Percentiles rank a stretch among this genome's conserved stretches.
phyloP scores from a whole-genome alignment of 2,888 invertebrate species.

The Synergus gifuensis region DNA sequence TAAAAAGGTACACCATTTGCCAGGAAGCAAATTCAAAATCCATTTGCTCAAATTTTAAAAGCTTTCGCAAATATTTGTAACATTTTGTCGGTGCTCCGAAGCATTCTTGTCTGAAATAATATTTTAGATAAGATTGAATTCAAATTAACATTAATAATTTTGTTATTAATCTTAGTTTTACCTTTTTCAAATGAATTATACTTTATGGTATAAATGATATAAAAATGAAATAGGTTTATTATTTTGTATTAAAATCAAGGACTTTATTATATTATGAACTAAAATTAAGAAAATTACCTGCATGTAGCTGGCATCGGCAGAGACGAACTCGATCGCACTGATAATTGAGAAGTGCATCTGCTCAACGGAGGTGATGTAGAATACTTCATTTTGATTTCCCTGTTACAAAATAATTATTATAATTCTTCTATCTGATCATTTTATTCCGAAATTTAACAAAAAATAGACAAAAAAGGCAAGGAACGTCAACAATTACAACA shows the following conservation, averaged over 20 bases:
- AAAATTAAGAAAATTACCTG: slow-evolving; percentile 60
- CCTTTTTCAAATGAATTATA: background rate
- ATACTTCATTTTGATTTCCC: slow-evolving; percentile 80
- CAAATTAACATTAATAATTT: background rate
- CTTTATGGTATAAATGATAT: slow-evolving; percentile 36
- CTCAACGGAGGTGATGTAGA: slow-evolving; percentile 82
- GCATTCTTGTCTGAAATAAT: slow-evolving; percentile 81
- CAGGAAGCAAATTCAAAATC: slow-evolving; percentile 99
- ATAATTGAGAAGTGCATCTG: slow-evolving; percentile 74
- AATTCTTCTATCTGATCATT: background rate
- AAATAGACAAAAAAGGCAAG: background rate
- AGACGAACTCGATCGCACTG: slow-evolving; percentile 79
- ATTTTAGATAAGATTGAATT: background rate
- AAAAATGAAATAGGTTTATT: background rate
- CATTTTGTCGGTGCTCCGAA: slow-evolving; percentile 93
- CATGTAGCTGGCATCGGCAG: slow-evolving; percentile 83
- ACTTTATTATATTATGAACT: slow-evolving; percentile 3
- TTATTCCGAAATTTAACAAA: background rate
- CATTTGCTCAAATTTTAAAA: slow-evolving; percentile 97
- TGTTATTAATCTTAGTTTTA: slow-evolving; percentile 63
- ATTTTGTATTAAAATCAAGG: background rate
- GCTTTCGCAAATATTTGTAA: slow-evolving; percentile 90
- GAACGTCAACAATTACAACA: background rate
- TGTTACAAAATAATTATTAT: background rate
- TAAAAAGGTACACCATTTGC: slow-evolving; percentile 98